phyloP scores from a whole-genome alignment of 2,113 vertebrate genomes.

The Procavia capensis region DNA sequence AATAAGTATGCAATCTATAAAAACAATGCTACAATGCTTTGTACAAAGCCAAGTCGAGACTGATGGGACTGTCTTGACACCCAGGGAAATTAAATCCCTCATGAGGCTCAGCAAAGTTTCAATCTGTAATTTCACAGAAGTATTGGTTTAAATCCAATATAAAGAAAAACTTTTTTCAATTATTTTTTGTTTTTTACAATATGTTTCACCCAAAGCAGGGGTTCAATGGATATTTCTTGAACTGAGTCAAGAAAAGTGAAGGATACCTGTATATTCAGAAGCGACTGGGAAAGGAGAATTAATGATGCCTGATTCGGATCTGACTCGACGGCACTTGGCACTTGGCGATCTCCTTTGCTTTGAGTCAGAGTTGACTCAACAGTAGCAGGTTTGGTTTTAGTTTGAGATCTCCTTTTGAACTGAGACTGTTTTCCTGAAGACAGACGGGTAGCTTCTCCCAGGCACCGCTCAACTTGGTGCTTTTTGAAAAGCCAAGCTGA shows the following conservation, averaged over 20 bases:
- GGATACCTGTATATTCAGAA: accelerated
- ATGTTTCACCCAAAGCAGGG: not conserved
- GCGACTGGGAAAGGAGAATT: not conserved
- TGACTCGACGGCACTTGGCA: too few relatives aligned
- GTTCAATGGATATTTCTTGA: not conserved
- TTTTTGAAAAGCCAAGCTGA: not conserved
- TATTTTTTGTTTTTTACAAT: not conserved
- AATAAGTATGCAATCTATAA: constrained; percentile 9
- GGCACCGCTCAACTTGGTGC: not conserved
- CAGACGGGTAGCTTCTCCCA: not conserved
- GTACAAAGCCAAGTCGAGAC: not conserved
- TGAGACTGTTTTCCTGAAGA: not conserved
- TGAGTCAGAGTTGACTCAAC: too few relatives aligned
- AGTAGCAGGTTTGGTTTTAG: too few relatives aligned
- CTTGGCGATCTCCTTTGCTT: too few relatives aligned
- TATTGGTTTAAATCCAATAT: not conserved
- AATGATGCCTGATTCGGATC: not conserved
- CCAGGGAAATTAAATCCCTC: not conserved
- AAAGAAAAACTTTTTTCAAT: not conserved
- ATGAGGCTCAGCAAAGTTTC: not conserved
- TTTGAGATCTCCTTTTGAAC: not conserved
- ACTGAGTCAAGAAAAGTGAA: not conserved
- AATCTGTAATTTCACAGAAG: not conserved
- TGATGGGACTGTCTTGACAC: not conserved
- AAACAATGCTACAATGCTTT: not conserved